These are phyloP conservation scores for Clistopyga incitator DNA, from an alignment of 2,888 invertebrate species.

Conservation along the genomic window DNA sequence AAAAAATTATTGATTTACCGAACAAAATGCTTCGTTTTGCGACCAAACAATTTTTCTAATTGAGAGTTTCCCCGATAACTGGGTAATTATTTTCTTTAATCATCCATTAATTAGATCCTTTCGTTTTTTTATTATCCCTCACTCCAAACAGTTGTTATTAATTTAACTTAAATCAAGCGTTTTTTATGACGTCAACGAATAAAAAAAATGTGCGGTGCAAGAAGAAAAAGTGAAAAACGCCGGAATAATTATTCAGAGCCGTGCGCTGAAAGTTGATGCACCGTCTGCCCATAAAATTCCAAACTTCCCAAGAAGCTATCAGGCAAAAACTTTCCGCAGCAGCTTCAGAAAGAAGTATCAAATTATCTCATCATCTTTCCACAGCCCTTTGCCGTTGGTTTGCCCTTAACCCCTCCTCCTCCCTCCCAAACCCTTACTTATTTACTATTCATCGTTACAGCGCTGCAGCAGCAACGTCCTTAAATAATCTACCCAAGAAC, in stretches of 20 bases:
- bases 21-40: too few relatives aligned
- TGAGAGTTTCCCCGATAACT: too few relatives aligned
- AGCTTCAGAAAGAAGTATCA: not conserved
- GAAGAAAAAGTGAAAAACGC: not conserved
- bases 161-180: too few relatives aligned
- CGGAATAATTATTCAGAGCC: not conserved
- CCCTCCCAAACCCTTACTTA: constrained; percentile 12
- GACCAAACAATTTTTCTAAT: too few relatives aligned
- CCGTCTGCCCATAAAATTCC: constrained; percentile 1
- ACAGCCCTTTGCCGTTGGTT: constrained; percentile 12
- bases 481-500: constrained; percentile 29
- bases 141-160: too few relatives aligned
- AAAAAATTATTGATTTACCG: too few relatives aligned
- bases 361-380: constrained; percentile 8
- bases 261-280: not conserved
- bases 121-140: too few relatives aligned
- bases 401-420: not conserved
- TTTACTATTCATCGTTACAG: constrained; percentile 51
- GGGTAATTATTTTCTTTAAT: too few relatives aligned
- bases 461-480: constrained; percentile 12
- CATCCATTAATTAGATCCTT: too few relatives aligned
- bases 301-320: not conserved
- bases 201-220: not conserved
- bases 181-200: too few relatives aligned
- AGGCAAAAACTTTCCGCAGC: not conserved